Conservation (phyloP, 2,113 vertebrate genomes). For the Chelonoidis abingdonii region DNA sequence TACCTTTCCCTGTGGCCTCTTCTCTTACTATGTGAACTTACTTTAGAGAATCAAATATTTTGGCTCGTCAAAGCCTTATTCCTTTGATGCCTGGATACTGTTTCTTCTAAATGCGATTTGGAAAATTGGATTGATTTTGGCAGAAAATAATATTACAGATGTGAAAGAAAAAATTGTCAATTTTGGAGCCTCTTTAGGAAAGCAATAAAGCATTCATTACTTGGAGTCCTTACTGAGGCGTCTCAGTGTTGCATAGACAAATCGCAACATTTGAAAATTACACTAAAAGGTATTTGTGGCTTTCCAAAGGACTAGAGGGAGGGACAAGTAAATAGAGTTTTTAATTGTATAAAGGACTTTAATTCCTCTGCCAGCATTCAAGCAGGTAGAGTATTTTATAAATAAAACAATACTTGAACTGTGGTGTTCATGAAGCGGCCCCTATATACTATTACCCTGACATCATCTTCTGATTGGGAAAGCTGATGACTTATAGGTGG, state of each 20-base stretch:
- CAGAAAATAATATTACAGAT: neutral
- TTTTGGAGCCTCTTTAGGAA: neutral
- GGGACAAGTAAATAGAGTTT: neutral
- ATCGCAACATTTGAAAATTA: neutral
- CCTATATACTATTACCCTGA: neutral
- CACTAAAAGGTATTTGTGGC: neutral
- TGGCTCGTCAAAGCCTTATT: neutral
- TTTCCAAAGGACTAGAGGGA: neutral
- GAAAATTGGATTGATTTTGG: neutral
- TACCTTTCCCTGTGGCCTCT: rapidly evolving
- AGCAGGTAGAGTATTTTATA: rapidly evolving
- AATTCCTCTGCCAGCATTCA: neutral
- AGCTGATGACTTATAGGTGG: neutral
- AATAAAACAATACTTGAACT: neutral
- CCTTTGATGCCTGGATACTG: neutral
- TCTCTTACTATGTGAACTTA: neutral
- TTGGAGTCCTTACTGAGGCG: neutral
- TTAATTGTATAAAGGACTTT: neutral
- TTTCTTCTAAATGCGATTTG: neutral
- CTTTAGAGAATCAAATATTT: neutral
- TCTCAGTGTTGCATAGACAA: rapidly evolving
- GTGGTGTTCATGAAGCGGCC: neutral
- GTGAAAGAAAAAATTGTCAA: neutral
- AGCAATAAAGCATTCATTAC: neutral
- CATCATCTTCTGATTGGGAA: neutral